A percentile compares a stretch with the other conserved stretches of the same genome.
phyloP scores from a whole-genome alignment of 2,113 vertebrate species.

The Galeopterus variegatus region DNA sequence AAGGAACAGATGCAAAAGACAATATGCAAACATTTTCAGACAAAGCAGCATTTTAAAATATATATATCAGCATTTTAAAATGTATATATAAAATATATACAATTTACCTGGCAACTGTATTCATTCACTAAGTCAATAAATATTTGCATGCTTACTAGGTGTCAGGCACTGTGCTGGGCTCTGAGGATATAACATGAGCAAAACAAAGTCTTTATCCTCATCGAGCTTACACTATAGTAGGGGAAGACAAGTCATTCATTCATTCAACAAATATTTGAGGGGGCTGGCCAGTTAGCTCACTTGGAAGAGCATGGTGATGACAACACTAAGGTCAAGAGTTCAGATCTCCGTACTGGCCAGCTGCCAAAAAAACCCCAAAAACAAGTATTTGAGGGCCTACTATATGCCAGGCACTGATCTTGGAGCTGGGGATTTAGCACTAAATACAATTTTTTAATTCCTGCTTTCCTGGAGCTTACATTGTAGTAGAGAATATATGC shows the following conservation, averaged over 20 bases:
- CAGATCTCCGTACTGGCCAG: no score
- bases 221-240: neutral
- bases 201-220: neutral
- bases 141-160: neutral
- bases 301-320: no score
- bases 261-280: neutral
- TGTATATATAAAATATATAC: neutral
- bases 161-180: neutral
- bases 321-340: no score
- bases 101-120: neutral
- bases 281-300: no score
- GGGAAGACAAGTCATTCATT: neutral
- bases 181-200: neutral
- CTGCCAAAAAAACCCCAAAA: no score
- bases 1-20: conserved; percentile 1
- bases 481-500: neutral
- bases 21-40: neutral
- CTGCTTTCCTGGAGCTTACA: neutral
- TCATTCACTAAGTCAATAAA: conserved; percentile 5
- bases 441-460: neutral
- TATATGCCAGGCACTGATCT: neutral
- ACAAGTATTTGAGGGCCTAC: neutral
- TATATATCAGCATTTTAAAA: neutral
- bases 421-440: neutral
- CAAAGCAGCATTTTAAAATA: neutral